Conservation (phyloP, 53 echinoderm and acorn worm species). For the Crossaster papposus region DNA sequence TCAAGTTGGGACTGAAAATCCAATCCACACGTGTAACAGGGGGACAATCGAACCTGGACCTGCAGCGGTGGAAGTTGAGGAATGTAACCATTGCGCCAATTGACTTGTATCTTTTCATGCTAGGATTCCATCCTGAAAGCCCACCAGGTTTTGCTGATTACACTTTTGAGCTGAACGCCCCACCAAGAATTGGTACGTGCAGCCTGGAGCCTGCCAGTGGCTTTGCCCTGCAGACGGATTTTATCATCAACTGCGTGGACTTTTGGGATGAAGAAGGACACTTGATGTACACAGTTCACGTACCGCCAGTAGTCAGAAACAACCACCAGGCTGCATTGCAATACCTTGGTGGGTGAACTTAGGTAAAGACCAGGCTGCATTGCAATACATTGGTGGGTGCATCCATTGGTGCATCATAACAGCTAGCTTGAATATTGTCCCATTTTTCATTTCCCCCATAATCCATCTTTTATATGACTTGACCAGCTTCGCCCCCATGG, state of each 20-base stretch:
- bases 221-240: constrained; percentile 66
- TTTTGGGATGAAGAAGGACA: constrained; percentile 67
- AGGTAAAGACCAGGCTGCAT: too few species aligned
- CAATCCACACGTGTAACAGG: too few species aligned
- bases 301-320: neutral
- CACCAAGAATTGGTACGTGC: constrained; percentile 71
- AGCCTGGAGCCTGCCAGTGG: constrained; percentile 54
- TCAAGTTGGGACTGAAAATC: too few species aligned
- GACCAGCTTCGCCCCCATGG: too few species aligned
- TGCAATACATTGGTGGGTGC: too few species aligned
- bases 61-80: too few species aligned
- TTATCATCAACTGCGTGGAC: constrained; percentile 59
- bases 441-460: too few species aligned
- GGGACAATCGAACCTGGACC: too few species aligned
- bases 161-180: constrained; percentile 56
- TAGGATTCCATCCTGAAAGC: constrained; percentile 46
- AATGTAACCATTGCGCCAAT: too few species aligned
- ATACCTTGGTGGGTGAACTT: neutral
- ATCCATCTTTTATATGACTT: too few species aligned
- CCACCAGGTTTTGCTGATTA: constrained; percentile 61
- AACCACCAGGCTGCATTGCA: constrained; percentile 19
- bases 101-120: neutral
- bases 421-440: too few species aligned
- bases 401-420: too few species aligned
- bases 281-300: constrained; percentile 63